Percentiles rank a stretch among this genome's conserved stretches.
Evolutionary conservation across 2,888 invertebrate genomes (phyloP).

Genomic region (Stenodema calcarata): DNA sequence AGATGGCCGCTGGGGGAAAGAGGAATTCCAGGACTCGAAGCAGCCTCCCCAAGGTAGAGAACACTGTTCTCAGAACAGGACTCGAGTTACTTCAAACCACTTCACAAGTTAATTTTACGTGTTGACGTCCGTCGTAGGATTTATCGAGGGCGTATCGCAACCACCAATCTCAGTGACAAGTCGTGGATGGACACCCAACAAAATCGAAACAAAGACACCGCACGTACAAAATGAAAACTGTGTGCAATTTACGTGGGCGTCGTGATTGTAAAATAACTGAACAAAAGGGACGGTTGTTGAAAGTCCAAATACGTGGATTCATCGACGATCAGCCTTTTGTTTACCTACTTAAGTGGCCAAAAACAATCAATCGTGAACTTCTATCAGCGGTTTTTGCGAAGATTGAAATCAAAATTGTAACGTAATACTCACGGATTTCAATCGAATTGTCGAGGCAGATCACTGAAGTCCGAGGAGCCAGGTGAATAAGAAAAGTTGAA

Average conservation of each 20-base stretch:
- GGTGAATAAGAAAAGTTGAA: constrained; percentile 41
- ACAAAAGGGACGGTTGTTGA: background rate
- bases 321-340: background rate
- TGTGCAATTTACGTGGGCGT: background rate
- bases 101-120: too few species aligned
- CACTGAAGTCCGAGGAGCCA: constrained; percentile 28
- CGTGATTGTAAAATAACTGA: background rate
- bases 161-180: constrained; percentile 4
- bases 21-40: background rate
- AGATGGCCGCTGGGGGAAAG: background rate
- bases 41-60: background rate
- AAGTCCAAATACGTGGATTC: background rate
- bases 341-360: background rate
- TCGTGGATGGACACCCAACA: background rate
- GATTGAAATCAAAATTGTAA: background rate
- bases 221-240: background rate
- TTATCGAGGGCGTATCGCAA: background rate
- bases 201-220: background rate
- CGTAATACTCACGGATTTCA: constrained; percentile 20
- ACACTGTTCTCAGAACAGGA: background rate
- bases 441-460: constrained; percentile 40
- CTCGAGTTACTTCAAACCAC: too few species aligned
- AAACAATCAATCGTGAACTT: background rate
- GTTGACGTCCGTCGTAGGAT: too few species aligned
- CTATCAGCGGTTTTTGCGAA: background rate